Evolutionary conservation across 2,888 invertebrate species (phyloP), one percentile per base, ranked within the genome.

Genomic region (Callosobruchus maculatus): DNA sequence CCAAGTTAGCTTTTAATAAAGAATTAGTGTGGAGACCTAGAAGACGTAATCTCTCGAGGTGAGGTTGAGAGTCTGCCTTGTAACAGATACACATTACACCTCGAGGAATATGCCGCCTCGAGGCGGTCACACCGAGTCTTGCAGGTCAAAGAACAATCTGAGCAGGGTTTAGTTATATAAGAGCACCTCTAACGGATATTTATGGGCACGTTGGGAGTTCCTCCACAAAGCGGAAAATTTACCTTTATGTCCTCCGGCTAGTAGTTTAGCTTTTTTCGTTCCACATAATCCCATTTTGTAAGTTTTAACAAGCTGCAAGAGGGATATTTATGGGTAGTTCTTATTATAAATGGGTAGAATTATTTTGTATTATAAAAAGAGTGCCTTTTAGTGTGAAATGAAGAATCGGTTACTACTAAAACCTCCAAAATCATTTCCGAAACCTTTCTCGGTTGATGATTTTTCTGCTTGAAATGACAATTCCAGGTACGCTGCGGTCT

Each of bases 51-150:
- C 80, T 81, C 82, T 73, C 70, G 78, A 77, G 81, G 76, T 78
- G 73, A 71, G 70, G 76, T 81, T 82, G 82, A 84, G 84, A 82
- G n/a, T n/a, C 85, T 85, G 83, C 79, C 80, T 81, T 81, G 82
- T 86, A 85, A 85, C 84, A 83, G 85, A 86, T 84, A 86, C 82
- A 83, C 84, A 86, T 86, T 84, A 82, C 84, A 86, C 86, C 86
- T 83, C 81, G 73, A 85, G 86, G 86, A 86, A 86, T 86, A 83
- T 71, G 49, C 75, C 66, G 68, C n/a, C n/a, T n/a, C 70, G 71
- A 74, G 72, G 73, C 73, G 81, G 83, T 80, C 83, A 83, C 84
- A 84, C 82, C 84, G 83, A 82, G 83, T 84, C 84, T 84, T 83
- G 81, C 82, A 83, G 84, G 84, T 84, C 84, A 85, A 85, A 85